A percentile compares a stretch with the other conserved stretches of the same genome.
These are phyloP conservation scores for Mormyrus hasselquistii DNA, from an alignment of 2,797 vertebrate species.

Conservation along the genomic window DNA sequence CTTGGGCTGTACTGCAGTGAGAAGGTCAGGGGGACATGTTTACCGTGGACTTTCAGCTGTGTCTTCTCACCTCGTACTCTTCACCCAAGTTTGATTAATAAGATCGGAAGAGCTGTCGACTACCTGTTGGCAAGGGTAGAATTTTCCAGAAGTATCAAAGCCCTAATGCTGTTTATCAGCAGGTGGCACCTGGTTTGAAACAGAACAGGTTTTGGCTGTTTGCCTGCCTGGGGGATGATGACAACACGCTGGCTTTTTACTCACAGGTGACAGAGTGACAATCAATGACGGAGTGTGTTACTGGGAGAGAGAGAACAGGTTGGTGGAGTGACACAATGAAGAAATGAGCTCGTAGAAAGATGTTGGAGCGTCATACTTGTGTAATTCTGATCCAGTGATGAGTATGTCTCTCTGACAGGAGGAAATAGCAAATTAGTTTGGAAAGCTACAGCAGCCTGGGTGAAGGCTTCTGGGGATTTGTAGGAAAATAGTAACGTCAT, in stretches of 20 bases:
- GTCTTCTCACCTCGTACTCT: not conserved
- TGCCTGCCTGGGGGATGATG: not conserved
- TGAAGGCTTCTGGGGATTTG: not conserved
- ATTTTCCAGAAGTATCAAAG: constrained; percentile 8
- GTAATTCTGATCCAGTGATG: not conserved
- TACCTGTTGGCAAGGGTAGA: not conserved
- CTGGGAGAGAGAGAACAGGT: not conserved
- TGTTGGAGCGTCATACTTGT: not conserved
- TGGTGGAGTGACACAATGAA: constrained; percentile 4
- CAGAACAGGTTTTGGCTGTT: constrained; percentile 7
- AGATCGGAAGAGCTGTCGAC: constrained; percentile 2
- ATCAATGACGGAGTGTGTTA: not conserved
- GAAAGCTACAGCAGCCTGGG: not conserved
- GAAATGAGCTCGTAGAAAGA: not conserved
- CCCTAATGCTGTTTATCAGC: constrained; percentile 8
- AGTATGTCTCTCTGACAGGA: not conserved
- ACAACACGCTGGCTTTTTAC: not conserved
- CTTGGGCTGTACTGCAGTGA: not conserved
- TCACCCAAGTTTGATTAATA: constrained; percentile 14
- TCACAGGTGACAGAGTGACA: not conserved
- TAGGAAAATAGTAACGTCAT: not conserved
- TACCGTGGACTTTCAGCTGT: constrained; percentile 19
- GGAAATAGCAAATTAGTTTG: not conserved
- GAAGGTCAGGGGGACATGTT: not conserved
- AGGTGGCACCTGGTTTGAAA: constrained; percentile 19